Evolutionary conservation across 2,797 vertebrate genomes (phyloP).

Genomic region (Hozukius guyotensis): DNA sequence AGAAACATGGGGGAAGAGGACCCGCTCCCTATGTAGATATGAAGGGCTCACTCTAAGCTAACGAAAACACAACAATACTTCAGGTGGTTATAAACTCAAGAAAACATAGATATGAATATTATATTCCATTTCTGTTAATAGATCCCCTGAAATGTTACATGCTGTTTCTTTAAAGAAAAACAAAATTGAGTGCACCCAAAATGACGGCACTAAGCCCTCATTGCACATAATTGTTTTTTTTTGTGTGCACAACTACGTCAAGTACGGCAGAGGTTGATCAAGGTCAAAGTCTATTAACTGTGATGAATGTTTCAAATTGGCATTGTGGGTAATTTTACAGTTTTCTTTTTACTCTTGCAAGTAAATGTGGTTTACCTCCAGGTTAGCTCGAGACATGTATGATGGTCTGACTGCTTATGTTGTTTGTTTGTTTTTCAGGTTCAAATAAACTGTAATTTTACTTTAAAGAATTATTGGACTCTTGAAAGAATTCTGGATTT

Average conservation of each 20-base stretch:
- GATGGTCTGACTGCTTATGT: not conserved
- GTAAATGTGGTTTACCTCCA: not conserved
- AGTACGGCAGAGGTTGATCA: not conserved
- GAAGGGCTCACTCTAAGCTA: too few species aligned
- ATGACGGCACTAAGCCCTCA: not conserved
- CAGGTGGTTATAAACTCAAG: too few species aligned
- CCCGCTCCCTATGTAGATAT: too few species aligned
- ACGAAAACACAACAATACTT: too few species aligned
- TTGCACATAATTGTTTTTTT: not conserved
- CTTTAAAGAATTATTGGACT: not conserved
- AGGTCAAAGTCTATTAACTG: not conserved
- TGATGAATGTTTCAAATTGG: not conserved
- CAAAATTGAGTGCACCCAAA: not conserved
- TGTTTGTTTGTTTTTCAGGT: not conserved
- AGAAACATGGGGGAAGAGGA: too few species aligned
- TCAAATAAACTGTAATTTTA: not conserved
- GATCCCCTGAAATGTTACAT: too few species aligned
- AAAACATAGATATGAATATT: too few species aligned
- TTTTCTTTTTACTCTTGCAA: not conserved
- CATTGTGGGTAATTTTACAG: not conserved
- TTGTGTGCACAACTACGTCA: too few species aligned
- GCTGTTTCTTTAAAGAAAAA: not conserved
- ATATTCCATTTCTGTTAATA: too few species aligned
- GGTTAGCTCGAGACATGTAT: not conserved
- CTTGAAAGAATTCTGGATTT: not conserved